A percentile compares a stretch with the other conserved stretches of the same genome.
Conservation (phyloP, 2,797 vertebrate species). For the Acanthurus lineatus region DNA sequence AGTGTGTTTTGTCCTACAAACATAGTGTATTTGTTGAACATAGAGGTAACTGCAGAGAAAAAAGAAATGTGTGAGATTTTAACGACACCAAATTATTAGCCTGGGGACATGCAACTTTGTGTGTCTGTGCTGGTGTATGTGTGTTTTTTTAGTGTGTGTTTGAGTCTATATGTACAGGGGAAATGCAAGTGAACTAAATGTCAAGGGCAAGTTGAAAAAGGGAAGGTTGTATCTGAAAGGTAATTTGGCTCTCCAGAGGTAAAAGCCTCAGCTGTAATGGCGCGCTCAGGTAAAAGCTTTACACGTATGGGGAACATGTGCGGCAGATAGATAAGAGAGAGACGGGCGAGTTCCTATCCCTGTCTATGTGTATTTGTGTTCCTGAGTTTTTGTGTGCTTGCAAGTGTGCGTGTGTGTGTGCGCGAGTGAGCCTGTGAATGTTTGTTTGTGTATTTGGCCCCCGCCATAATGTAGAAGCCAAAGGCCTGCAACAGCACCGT, state of each 20-base stretch:
- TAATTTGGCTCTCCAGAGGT: slow-evolving; percentile 83
- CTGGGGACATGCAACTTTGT: slow-evolving; percentile 18
- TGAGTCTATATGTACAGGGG: slow-evolving; percentile 60
- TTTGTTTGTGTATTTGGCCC: slow-evolving; percentile 63
- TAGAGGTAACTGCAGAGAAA: neutral
- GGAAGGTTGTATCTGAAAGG: slow-evolving; percentile 81
- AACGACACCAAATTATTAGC: slow-evolving; percentile 27
- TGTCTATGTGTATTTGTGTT: slow-evolving; percentile 62
- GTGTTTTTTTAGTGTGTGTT: slow-evolving; percentile 25
- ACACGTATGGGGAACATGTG: slow-evolving; percentile 85
- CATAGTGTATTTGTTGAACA: neutral
- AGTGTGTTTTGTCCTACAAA: neutral
- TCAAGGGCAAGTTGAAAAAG: slow-evolving; percentile 81
- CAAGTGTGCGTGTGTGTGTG: slow-evolving; percentile 22
- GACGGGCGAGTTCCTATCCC: slow-evolving; percentile 62
- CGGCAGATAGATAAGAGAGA: slow-evolving; percentile 83
- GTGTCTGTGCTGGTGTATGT: slow-evolving; percentile 14
- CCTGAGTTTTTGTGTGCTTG: slow-evolving; percentile 27
- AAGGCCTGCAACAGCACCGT: slow-evolving; percentile 71
- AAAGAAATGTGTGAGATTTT: neutral
- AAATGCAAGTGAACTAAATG: slow-evolving; percentile 80
- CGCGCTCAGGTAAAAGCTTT: slow-evolving; percentile 82
- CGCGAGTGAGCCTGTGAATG: slow-evolving; percentile 11
- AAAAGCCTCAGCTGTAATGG: slow-evolving; percentile 80
- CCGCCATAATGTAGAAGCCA: slow-evolving; percentile 67